phyloP scores from a whole-genome alignment of 2,113 vertebrate genomes.

The Salvelinus fontinalis region DNA sequence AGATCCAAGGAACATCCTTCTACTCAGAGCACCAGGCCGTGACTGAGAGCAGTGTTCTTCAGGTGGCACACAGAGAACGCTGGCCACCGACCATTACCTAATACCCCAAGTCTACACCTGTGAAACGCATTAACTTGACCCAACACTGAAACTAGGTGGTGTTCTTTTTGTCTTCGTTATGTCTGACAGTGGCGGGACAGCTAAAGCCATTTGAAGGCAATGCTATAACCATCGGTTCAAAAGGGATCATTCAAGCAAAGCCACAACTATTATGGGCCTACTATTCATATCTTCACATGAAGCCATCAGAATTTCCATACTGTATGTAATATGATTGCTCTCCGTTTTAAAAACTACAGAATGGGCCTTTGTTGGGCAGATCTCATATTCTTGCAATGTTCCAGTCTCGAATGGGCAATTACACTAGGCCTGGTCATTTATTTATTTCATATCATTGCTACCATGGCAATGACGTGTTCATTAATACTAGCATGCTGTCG shows the following conservation, averaged over 20 bases:
- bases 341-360: slow-evolving; percentile 63
- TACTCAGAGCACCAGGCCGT: slow-evolving; percentile 32
- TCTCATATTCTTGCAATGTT: slow-evolving; percentile 64
- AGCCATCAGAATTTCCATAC: slow-evolving; percentile 74
- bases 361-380: slow-evolving; percentile 66
- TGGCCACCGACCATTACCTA: slow-evolving; percentile 54
- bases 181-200: slow-evolving; percentile 63
- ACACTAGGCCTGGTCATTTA: slow-evolving; percentile 52
- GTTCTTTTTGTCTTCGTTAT: slow-evolving; percentile 27
- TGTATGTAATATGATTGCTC: slow-evolving; percentile 65
- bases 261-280: slow-evolving; percentile 71
- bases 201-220: slow-evolving; percentile 66
- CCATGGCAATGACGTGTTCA: slow-evolving; percentile 58
- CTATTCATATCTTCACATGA: slow-evolving; percentile 71
- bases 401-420: slow-evolving; percentile 68
- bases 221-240: slow-evolving; percentile 64
- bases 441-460: slow-evolving; percentile 60
- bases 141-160: slow-evolving; percentile 58
- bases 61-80: slow-evolving; percentile 61
- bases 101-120: slow-evolving; percentile 66
- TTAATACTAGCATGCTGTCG: slow-evolving; percentile 34
- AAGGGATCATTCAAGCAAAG: slow-evolving; percentile 68
- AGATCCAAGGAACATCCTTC: slow-evolving; percentile 67
- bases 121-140: slow-evolving; percentile 68
- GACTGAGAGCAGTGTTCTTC: slow-evolving; percentile 49